phyloP scores from a whole-genome alignment of 2,888 invertebrate species.

The Mythimna impura region DNA sequence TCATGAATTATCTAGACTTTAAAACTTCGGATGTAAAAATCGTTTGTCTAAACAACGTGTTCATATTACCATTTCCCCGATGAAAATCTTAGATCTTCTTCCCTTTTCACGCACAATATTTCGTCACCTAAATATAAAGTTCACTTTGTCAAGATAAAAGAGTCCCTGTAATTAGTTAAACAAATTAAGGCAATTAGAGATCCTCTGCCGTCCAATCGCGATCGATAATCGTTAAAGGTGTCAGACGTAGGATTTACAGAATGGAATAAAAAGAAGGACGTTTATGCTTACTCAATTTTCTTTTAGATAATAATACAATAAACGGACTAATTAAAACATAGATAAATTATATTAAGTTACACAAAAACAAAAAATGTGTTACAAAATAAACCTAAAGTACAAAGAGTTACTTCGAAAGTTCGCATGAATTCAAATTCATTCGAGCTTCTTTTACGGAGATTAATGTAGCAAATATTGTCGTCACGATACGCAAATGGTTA shows the following conservation, averaged over 20 bases:
- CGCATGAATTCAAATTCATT: background rate
- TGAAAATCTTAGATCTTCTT: constrained; percentile 29
- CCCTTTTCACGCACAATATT: constrained; percentile 49
- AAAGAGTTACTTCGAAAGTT: constrained; percentile 25
- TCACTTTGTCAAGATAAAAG: constrained; percentile 54
- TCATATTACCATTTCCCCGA: constrained; percentile 15
- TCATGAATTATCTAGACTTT: constrained; percentile 21
- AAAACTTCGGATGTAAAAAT: constrained; percentile 11
- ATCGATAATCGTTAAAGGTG: constrained; percentile 57
- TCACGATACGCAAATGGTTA: constrained; percentile 16
- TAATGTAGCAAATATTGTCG: constrained; percentile 5
- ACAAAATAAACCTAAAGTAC: background rate
- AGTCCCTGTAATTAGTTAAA: constrained; percentile 75
- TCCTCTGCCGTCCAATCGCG: constrained; percentile 52
- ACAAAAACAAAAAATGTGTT: constrained; percentile 27
- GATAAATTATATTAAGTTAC: constrained; percentile 18
- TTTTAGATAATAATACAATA: constrained; percentile 12
- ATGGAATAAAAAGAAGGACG: background rate
- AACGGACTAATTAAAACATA: constrained; percentile 21
- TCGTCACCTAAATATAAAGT: constrained; percentile 58
- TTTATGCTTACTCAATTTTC: constrained; percentile 1
- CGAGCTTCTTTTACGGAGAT: background rate
- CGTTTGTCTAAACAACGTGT: constrained; percentile 13
- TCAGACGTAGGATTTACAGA: constrained; percentile 14
- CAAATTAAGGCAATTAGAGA: constrained; percentile 75